Evolutionary conservation across 2,113 vertebrate genomes (phyloP).

Genomic region (Onychostoma macrolepis): DNA sequence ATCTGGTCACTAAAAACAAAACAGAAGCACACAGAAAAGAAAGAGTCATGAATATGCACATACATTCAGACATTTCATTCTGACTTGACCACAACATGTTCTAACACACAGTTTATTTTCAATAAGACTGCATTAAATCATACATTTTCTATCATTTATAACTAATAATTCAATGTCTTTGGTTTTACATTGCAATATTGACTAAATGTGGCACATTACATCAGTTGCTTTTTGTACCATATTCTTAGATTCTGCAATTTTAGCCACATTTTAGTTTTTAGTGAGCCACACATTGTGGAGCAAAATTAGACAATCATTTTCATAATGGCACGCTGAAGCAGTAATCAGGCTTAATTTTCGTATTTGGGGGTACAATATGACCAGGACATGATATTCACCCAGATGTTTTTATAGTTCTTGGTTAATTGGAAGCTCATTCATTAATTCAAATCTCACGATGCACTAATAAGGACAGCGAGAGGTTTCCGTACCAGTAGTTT

Average conservation of each 20-base stretch:
- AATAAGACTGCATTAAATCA: background rate
- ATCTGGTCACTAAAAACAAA: conserved; percentile 87
- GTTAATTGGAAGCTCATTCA: background rate
- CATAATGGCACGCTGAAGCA: background rate
- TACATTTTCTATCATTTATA: background rate
- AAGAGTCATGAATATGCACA: background rate
- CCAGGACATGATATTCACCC: too few relatives aligned
- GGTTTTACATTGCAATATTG: background rate
- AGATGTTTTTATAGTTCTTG: background rate
- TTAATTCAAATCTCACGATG: background rate
- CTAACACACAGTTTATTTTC: background rate
- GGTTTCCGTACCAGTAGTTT: conserved; percentile 88
- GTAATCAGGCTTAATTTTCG: background rate
- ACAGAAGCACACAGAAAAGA: background rate
- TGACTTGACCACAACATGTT: background rate
- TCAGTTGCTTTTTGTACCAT: background rate
- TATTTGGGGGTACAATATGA: background rate
- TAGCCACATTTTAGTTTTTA: background rate
- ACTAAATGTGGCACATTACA: background rate
- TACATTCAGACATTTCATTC: background rate
- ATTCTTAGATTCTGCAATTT: background rate
- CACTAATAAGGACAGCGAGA: background rate
- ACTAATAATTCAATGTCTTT: background rate
- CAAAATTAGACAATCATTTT: background rate
- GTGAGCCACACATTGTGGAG: background rate